phyloP scores from a whole-genome alignment of 2,888 invertebrate species.

The Machimus atricapillus region DNA sequence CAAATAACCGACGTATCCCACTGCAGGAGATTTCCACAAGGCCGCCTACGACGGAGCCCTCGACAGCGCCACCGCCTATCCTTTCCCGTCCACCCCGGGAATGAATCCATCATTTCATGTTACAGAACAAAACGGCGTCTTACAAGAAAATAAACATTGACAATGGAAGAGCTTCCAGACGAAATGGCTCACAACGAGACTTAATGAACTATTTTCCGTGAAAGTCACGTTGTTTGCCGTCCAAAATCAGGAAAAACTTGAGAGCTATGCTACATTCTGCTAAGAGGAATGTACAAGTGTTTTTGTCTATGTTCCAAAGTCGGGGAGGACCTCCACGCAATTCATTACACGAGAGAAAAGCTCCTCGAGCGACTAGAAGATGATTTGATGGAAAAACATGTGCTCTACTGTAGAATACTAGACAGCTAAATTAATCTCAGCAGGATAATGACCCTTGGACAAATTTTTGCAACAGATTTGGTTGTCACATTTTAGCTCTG shows the following conservation, averaged over 20 bases:
- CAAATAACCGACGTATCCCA: not conserved
- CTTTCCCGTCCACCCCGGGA: not conserved
- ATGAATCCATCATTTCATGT: constrained; percentile 1
- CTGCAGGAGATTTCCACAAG: not conserved
- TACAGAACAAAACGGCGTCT: not conserved
- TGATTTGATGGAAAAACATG: not conserved
- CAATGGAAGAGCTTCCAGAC: not conserved
- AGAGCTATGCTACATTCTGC: not conserved
- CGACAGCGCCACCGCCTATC: not conserved
- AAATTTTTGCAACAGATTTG: not conserved
- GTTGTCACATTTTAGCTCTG: not conserved
- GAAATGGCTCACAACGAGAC: not conserved
- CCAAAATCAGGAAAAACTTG: not conserved
- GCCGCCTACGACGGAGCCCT: not conserved
- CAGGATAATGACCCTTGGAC: not conserved
- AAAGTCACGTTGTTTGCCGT: constrained; percentile 10
- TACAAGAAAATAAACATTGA: constrained; percentile 7
- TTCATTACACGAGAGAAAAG: not conserved
- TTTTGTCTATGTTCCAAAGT: not conserved
- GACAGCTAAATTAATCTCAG: not conserved
- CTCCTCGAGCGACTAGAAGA: not conserved
- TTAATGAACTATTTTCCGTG: constrained; percentile 7
- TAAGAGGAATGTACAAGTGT: not conserved
- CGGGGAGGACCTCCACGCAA: not conserved
- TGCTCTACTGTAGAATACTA: not conserved